Conservation (phyloP, 2,888 invertebrate genomes). For the Erpobdella octoculata region DNA sequence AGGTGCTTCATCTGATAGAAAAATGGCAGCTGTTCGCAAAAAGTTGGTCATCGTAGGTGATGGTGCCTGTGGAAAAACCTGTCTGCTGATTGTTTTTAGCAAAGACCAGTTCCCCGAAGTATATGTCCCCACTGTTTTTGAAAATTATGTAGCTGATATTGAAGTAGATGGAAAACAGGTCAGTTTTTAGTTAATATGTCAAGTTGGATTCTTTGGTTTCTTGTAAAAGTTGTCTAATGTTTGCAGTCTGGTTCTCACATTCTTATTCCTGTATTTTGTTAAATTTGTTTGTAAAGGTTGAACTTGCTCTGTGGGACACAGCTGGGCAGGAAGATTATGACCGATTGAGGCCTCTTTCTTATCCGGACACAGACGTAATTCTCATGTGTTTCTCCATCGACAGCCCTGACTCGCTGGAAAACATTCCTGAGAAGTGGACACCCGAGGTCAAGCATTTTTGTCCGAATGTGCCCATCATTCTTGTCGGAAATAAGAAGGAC, state of each 20-base stretch:
- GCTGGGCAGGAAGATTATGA: conserved; percentile 97
- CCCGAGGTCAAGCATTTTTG: conserved; percentile 90
- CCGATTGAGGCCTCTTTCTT: conserved; percentile 84
- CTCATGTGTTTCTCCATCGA: conserved; percentile 99
- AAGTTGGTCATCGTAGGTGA: conserved; percentile 96
- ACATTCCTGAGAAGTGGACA: conserved; percentile 99
- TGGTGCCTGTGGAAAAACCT: conserved; percentile 99
- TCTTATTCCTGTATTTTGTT: too few species aligned
- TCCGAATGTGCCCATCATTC: conserved; percentile 94
- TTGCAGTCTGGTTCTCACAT: neutral
- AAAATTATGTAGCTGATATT: conserved; percentile 99
- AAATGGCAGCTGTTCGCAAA: conserved; percentile 83
- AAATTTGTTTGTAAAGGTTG: conserved; percentile 52
- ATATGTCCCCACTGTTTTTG: conserved; percentile 98
- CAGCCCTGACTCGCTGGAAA: conserved; percentile 96
- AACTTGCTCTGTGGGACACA: conserved; percentile 73
- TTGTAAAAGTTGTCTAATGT: neutral
- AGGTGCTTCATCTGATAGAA: too few species aligned
- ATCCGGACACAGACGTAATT: conserved; percentile 97
- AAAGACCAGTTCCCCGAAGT: conserved; percentile 99
- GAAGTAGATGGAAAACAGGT: conserved; percentile 90
- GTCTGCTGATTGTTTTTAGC: conserved; percentile 94
- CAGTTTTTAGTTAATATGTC: neutral
- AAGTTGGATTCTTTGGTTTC: neutral
- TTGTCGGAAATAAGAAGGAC: conserved; percentile 86